These are phyloP conservation scores for Plumapathes pennacea DNA, from an alignment of 92 coral and sea anemone genomes.

Conservation along the genomic window DNA sequence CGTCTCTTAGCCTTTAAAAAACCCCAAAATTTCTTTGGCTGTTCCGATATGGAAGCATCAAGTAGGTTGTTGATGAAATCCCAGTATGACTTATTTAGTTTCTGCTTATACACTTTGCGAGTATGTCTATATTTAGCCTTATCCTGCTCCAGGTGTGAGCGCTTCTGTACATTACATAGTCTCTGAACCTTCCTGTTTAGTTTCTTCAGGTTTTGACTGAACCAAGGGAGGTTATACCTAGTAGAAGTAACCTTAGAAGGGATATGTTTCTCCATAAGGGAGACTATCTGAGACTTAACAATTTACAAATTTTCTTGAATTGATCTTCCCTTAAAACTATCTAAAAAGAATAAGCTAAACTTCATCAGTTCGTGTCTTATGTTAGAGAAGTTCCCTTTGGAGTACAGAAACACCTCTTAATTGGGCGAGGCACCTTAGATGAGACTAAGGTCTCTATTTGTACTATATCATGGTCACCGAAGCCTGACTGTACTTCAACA, in stretches of 20 bases:
- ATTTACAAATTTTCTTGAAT: constrained; percentile 33
- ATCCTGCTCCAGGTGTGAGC: constrained; percentile 16
- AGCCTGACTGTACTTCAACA: constrained; percentile 20
- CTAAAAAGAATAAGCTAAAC: constrained; percentile 6
- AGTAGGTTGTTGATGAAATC: constrained; percentile 1
- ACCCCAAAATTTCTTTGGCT: constrained; percentile 15
- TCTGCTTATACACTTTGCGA: background rate
- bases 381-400: constrained; percentile 25
- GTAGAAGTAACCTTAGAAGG: constrained; percentile 10
- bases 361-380: constrained; percentile 25
- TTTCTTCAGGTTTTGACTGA: constrained; percentile 14
- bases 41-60: constrained; percentile 3
- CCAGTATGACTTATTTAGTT: background rate
- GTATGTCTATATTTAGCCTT: constrained; percentile 1
- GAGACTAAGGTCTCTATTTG: constrained; percentile 21
- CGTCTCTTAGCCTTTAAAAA: constrained; percentile 8
- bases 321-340: constrained; percentile 7
- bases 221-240: constrained; percentile 30
- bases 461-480: constrained; percentile 23
- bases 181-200: constrained; percentile 20
- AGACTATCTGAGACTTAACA: constrained; percentile 14
- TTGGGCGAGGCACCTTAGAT: constrained; percentile 16
- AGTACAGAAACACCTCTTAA: constrained; percentile 11
- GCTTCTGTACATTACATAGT: constrained; percentile 33
- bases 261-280: constrained; percentile 28